Conservation (phyloP, 2,797 vertebrate species). For the Catharus ustulatus region DNA sequence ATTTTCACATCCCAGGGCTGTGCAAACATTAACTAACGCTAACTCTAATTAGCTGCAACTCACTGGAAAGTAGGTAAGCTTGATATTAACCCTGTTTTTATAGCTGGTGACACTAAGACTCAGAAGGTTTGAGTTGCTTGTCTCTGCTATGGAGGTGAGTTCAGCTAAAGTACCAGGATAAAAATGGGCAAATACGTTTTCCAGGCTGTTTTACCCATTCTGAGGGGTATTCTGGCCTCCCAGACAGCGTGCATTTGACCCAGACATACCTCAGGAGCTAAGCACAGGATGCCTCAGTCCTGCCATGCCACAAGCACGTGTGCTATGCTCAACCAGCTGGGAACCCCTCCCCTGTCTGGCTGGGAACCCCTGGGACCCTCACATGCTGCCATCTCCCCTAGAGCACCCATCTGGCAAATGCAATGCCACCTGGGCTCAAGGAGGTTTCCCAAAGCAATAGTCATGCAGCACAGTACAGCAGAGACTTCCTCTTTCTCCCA, state of each 20-base stretch:
- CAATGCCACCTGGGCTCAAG: neutral
- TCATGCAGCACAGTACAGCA: neutral
- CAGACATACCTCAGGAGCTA: neutral
- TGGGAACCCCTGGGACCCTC: neutral
- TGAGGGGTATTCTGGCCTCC: neutral
- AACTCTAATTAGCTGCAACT: conserved; percentile 29
- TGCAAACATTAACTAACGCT: conserved; percentile 24
- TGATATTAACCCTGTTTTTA: conserved; percentile 23
- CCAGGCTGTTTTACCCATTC: neutral
- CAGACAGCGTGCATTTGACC: neutral
- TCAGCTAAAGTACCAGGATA: neutral
- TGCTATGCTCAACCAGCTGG: neutral
- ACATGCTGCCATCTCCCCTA: rapidly evolving
- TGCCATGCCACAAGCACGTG: neutral
- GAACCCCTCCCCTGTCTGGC: neutral
- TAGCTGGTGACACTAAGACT: neutral
- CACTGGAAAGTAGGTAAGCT: conserved; percentile 29
- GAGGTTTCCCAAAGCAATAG: neutral
- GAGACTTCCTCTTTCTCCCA: neutral
- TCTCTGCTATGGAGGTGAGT: neutral
- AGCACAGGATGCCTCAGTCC: neutral
- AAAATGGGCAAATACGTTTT: neutral
- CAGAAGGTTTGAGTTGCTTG: neutral
- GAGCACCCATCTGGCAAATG: neutral
- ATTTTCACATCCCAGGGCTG: conserved; percentile 36